Conservation (phyloP, 2,113 vertebrate species). For the Chiloscyllium plagiosum region DNA sequence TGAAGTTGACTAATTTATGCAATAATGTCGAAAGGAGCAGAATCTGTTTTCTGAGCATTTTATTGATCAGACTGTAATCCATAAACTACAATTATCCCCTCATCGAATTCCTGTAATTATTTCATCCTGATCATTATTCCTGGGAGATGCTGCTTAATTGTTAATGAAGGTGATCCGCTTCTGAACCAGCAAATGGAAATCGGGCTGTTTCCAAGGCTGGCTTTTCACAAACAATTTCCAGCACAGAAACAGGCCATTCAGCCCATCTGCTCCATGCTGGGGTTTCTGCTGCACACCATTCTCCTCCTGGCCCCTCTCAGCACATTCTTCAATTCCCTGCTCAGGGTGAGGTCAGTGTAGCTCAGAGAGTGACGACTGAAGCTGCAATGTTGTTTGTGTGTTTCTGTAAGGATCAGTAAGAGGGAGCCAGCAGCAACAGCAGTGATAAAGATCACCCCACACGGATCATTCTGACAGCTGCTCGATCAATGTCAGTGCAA, state of each 20-base stretch:
- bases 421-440: not conserved
- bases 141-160: not conserved
- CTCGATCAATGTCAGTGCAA: not conserved
- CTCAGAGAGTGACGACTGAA: not conserved
- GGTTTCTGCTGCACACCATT: not conserved
- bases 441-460: not conserved
- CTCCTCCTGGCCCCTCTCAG: not conserved
- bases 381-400: not conserved
- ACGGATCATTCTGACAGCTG: not conserved
- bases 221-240: not conserved
- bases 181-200: not conserved
- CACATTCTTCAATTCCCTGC: not conserved
- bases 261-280: not conserved
- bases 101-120: conserved; percentile 24
- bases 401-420: not conserved
- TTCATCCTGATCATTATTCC: not conserved
- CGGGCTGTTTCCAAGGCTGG: not conserved
- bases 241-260: not conserved
- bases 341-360: not conserved
- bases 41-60: conserved; percentile 16
- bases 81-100: not conserved
- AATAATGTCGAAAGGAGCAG: not conserved
- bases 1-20: not conserved
- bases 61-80: not conserved
- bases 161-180: not conserved